Evolutionary conservation across 2,888 invertebrate genomes (phyloP).

Genomic region (Agonopterix subpropinquella): DNA sequence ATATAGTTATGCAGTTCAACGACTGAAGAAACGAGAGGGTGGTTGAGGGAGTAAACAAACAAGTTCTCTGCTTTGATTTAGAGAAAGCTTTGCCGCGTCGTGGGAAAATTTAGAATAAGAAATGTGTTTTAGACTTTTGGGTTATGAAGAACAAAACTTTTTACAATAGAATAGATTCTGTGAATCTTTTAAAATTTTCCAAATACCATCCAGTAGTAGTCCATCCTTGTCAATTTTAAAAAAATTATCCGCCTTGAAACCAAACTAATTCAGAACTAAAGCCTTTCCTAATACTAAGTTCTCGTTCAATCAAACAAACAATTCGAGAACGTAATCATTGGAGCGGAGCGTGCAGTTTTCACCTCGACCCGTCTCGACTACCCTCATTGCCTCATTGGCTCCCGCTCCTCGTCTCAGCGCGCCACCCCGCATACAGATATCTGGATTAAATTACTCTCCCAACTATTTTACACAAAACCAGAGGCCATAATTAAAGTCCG

Average conservation of each 20-base stretch:
- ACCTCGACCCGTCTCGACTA: slow-evolving; percentile 20
- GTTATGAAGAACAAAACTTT: no score
- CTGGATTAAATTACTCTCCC: slow-evolving; percentile 69
- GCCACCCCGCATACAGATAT: slow-evolving; percentile 65
- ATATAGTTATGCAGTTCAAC: slow-evolving; percentile 71
- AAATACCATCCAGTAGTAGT: no score
- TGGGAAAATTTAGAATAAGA: slow-evolving; percentile 26
- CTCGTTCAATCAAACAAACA: slow-evolving; percentile 24
- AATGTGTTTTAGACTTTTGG: background rate
- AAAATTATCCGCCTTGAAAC: slow-evolving; percentile 4
- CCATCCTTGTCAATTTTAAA: no score
- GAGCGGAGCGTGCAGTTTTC: slow-evolving; percentile 27
- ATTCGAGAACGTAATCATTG: slow-evolving; percentile 30
- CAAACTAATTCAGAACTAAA: no score
- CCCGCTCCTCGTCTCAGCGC: slow-evolving; percentile 37
- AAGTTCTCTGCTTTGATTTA: slow-evolving; percentile 53
- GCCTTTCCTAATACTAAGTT: no score
- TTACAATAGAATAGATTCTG: no score
- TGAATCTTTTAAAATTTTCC: no score
- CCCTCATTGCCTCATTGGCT: slow-evolving; percentile 26
- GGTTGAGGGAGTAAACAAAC: slow-evolving; percentile 57
- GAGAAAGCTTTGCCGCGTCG: slow-evolving; percentile 17
- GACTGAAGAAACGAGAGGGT: slow-evolving; percentile 67
- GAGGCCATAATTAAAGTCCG: slow-evolving; percentile 73
- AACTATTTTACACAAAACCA: slow-evolving; percentile 75